A percentile compares a stretch with the other conserved stretches of the same genome.
Evolutionary conservation across 64 coral and sea anemone species (phyloP).

Genomic region (Porites lutea): DNA sequence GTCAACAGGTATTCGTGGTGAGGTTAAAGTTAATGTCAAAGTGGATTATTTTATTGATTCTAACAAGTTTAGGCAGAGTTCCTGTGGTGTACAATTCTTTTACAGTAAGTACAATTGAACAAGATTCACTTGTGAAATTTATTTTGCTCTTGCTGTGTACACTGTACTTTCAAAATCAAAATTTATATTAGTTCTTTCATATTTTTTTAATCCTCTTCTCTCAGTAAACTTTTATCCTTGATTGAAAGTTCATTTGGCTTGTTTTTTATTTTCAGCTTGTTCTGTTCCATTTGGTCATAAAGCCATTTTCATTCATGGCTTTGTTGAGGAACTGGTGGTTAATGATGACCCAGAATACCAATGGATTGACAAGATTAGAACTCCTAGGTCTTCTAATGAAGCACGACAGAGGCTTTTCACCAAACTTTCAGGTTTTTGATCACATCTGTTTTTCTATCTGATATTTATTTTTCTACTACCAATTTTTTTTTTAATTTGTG

Average conservation of each 20-base stretch:
- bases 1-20: constrained; percentile 91
- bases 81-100: constrained; percentile 98
- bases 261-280: constrained; percentile 58
- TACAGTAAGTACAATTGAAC: constrained; percentile 75
- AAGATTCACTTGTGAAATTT: not conserved
- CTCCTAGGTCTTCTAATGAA: constrained; percentile 96
- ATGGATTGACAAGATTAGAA: constrained; percentile 99
- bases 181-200: too few relatives aligned
- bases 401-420: constrained; percentile 94
- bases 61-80: constrained; percentile 98
- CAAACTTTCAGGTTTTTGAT: constrained; percentile 86
- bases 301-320: constrained; percentile 86
- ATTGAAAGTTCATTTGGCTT: not conserved
- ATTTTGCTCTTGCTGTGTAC: too few relatives aligned
- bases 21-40: constrained; percentile 89
- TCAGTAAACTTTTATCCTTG: too few relatives aligned
- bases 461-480: too few relatives aligned
- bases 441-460: too few relatives aligned
- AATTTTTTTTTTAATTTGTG: not conserved
- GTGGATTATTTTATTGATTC: constrained; percentile 98
- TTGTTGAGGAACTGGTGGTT: constrained; percentile 97
- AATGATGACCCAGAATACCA: constrained; percentile 99
- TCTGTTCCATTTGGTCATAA: constrained; percentile 87
- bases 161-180: too few relatives aligned
- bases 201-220: too few relatives aligned